Evolutionary conservation across 2,797 vertebrate species (phyloP), one percentile per base, ranked within the genome.

Genomic region (Lemur catta): DNA sequence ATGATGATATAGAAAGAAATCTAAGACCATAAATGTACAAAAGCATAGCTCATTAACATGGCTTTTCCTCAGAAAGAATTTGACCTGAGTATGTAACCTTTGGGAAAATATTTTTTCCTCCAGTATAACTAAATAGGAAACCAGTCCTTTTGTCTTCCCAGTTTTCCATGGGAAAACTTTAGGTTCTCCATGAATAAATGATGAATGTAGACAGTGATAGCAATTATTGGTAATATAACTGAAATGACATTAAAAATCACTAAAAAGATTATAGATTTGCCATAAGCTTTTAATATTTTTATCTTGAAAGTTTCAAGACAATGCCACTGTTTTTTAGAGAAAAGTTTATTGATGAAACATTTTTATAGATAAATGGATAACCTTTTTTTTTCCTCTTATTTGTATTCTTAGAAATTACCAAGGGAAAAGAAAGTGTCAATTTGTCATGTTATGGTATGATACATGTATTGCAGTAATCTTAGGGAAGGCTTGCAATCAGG

Each of bases 361-460:
- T 90, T 97, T 81, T 71, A 8, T 55, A 82, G 67, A 81, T 90
- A 84, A 96, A 85, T 82, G 26, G 17, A 84, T 96, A 94, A 85
- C 65, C n/a, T 92, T 95, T 96, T 71, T 12, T 93, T 82, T 84
- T 67, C 63, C 33, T 89, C 10, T 76, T 71, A 84, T 69, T 82
- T 71, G 11, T 65, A 78, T 41, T 84, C 13, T 91, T 91, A n/a
- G 18, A 75, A 90, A 80, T 91, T 89, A 84, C 50, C 65, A 17
- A 72, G 14, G 14, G 74, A 43, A 78, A 81, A 82, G n/a, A 28
- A 57, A 63, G 7, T 74, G 41, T 74, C 72, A 22, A 14, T 94
- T 63, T 94, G 22, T 86, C 30, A 74, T 85, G 87, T 13, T 57
- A 12, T 75, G 17, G 43, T 35, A 38, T 74, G 63, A 65, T 85